Base-by-base conservation (phyloP, 2,888 invertebrate genomes). In the Athalia circularis region DNA sequence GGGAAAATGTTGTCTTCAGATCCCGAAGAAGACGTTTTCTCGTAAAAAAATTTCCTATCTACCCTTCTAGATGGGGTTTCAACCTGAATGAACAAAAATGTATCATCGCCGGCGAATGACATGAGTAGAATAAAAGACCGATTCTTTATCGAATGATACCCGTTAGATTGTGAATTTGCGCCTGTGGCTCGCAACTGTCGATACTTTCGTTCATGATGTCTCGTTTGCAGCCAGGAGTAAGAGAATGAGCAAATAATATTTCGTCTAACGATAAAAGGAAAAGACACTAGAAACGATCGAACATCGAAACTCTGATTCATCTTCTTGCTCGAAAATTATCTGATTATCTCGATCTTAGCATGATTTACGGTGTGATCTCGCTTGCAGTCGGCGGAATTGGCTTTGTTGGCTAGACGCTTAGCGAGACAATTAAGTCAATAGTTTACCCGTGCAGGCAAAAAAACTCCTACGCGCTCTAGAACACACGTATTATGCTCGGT, bases 401-500 rank as follows among this genome's bases (percentile, higher is more conserved):
- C 29, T 52, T 5, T 48, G n/a, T 45, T 59, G n/a, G 29, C 57
- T 70, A 0, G n/a, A 8, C 9, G 52, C 13, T 47, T 59, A 13
- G 13, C 11, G 13, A 62, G 15, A 13, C 54, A 68, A 59, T 72
- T 72, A 59, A 47, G 75, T 62, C 75, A 75, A 75, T 88, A 89
- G 86, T 81, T 64, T 88, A 54, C 78, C 79, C 74, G 50, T 57
- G 74, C 29, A 29, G 29, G 77, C 81, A 4, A 50, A 62, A 50
- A 50, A 75, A 64, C 75, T 75, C 87, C 84, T 90, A 86, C 81
- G 87, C 90, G 90, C 90, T 90, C 90, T 90, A 84, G 85, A 90
- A 90, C 90, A 85, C 90, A 89, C 88, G 87, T 86, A 86, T 89
- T 88, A 88, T 84, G 84, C 85, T 83, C 79, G 78, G 82, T 84